Percentiles rank a stretch among this genome's conserved stretches.
Conservation (phyloP, 2,888 invertebrate genomes). For the Leucania comma region DNA sequence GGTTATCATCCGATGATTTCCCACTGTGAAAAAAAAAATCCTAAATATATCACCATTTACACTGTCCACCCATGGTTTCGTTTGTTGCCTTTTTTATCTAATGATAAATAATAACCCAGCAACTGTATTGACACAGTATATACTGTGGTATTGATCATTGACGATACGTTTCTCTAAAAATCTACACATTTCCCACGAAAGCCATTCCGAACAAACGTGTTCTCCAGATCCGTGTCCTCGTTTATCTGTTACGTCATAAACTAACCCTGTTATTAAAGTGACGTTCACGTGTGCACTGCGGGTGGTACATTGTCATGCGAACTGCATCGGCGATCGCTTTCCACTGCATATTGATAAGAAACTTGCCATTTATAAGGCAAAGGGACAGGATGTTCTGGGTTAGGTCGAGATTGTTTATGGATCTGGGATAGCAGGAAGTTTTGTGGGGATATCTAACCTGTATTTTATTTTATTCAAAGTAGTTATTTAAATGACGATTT, state of each 20-base stretch:
- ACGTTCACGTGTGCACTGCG: constrained; percentile 54
- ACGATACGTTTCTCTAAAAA: neutral
- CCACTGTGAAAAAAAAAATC: too few relatives aligned
- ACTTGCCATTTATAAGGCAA: constrained; percentile 38
- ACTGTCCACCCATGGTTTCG: neutral
- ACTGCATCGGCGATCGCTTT: constrained; percentile 63
- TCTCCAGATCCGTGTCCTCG: constrained; percentile 17
- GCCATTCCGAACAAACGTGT: constrained; percentile 3
- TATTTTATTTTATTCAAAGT: neutral
- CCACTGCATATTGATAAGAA: constrained; percentile 63
- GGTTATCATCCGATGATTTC: too few relatives aligned
- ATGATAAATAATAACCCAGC: neutral
- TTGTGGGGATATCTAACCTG: neutral
- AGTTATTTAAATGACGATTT: too few relatives aligned
- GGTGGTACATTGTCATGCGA: constrained; percentile 69
- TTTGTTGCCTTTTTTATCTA: too few relatives aligned
- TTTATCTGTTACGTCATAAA: constrained; percentile 43
- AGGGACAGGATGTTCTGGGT: constrained; percentile 53
- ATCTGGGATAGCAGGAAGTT: constrained; percentile 28
- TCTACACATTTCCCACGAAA: constrained; percentile 1
- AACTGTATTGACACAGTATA: neutral
- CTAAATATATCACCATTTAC: neutral
- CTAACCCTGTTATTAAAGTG: constrained; percentile 52
- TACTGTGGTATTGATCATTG: too few relatives aligned
- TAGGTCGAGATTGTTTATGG: constrained; percentile 39